phyloP scores from a whole-genome alignment of 2,888 invertebrate genomes.

The Ellobium chinense region DNA sequence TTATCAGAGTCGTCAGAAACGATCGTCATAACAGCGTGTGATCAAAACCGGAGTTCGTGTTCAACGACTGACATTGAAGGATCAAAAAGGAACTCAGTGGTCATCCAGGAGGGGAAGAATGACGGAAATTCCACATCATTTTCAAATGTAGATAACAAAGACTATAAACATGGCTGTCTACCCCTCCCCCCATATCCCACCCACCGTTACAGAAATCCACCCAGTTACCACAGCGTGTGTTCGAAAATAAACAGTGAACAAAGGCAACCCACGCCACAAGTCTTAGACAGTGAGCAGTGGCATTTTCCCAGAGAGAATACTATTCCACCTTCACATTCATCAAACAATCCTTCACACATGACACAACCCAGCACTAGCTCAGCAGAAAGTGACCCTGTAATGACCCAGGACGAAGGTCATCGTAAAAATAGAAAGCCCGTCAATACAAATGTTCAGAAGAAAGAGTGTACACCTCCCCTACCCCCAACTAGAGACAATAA shows the following conservation, averaged over 20 bases:
- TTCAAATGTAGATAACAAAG: neutral
- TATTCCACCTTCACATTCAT: neutral
- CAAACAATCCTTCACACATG: neutral
- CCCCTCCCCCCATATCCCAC: neutral
- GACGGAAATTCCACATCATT: neutral
- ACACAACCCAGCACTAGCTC: neutral
- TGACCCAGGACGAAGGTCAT: neutral
- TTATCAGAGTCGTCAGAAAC: neutral
- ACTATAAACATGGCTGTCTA: neutral
- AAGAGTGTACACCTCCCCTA: neutral
- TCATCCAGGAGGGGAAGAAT: neutral
- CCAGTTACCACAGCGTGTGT: neutral
- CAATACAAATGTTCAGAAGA: neutral
- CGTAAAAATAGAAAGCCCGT: neutral
- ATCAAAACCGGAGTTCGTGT: neutral
- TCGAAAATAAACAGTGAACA: neutral
- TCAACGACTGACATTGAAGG: neutral
- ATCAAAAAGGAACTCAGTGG: neutral
- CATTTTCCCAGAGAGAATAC: no score
- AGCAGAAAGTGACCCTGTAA: neutral
- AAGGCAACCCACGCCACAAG: neutral
- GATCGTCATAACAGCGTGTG: neutral
- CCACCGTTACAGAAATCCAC: neutral
- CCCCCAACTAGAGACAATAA: conserved; percentile 4
- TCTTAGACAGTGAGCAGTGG: no score